Conservation (phyloP, 2,113 vertebrate species). For the Ctenodactylus gundi region DNA sequence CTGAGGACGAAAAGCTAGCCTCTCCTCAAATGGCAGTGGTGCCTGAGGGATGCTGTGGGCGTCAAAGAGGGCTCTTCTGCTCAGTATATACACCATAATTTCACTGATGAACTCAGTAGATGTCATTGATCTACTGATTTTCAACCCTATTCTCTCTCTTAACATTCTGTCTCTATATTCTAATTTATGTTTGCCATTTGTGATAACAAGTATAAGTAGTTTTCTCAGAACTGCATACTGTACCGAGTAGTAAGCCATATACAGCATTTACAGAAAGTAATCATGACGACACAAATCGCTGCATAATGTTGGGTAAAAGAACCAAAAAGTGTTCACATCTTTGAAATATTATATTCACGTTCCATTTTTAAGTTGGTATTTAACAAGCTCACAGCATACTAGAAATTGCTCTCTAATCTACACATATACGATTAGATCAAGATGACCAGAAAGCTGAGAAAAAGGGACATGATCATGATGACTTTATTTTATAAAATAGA, state of each 20-base stretch:
- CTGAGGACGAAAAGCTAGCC: neutral
- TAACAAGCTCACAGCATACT: neutral
- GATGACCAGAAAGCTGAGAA: neutral
- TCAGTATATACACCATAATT: neutral
- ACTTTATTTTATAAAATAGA: neutral
- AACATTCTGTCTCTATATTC: neutral
- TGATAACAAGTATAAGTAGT: slow-evolving; percentile 17
- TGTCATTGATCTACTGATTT: neutral
- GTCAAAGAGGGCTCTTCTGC: neutral
- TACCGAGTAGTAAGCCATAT: slow-evolving; percentile 27
- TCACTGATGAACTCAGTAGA: neutral
- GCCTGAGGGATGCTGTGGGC: neutral
- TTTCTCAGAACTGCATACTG: slow-evolving; percentile 18
- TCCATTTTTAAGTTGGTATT: slow-evolving; percentile 1
- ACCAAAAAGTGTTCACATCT: neutral
- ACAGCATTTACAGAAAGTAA: slow-evolving; percentile 31
- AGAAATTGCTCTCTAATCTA: neutral
- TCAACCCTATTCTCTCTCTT: neutral
- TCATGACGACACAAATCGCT: slow-evolving; percentile 19
- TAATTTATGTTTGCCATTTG: slow-evolving; percentile 10
- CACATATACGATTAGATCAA: neutral
- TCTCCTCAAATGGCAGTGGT: neutral
- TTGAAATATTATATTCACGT: slow-evolving; percentile 40
- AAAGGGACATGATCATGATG: neutral
- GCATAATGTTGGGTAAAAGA: neutral